Base-by-base conservation (phyloP, 2,888 invertebrate species). In the Mamestra brassicae region DNA sequence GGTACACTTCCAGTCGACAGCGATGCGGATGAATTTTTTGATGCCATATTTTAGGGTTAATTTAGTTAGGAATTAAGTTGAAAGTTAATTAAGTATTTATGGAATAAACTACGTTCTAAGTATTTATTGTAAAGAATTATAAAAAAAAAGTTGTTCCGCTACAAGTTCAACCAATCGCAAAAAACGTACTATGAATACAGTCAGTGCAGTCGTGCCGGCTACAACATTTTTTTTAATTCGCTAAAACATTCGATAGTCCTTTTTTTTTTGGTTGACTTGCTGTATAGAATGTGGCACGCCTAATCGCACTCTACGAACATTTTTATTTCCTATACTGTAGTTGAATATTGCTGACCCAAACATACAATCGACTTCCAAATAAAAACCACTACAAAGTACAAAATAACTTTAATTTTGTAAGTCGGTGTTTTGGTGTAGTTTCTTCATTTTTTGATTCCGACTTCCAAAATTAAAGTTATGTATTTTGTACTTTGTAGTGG, bases 231-330 rank as follows among this genome's bases (percentile, higher is more conserved):
- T 80, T 81, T 42, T 38, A 81, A 81, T 38, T n/a, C 62, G 52
- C 66, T 78, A 66, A 75, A 52, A 62, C 38, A 75, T 78, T 75
- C 34, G 57, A 15, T 26, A 47, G 52, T 57, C n/a, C 57, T 54
- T 76, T 78, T 78, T 65, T 66, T 75, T 78, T n/a, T n/a, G 57
- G 76, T 78, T 62, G 62, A 52, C 55, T 78, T 81, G 52, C 38
- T n/a, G 38, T 54, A 66, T 57, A 55, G 75, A 75, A 55, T 62
- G 75, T 57, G 34, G 38, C 13, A 45, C 13, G 62, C 75, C 34
- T 58, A 78, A 66, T 66, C 61, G 34, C 42, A 52, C 45, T 8
- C 17, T 60, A 54, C 26, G 55, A 50, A 62, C 36, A n/a, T 62
- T 81, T 75, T 80, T 45, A 54, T 80, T 74, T 55, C 5, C 38